These are phyloP conservation scores for Emydocephalus ijimae DNA, from an alignment of 2,113 vertebrate genomes.

Conservation along the genomic window DNA sequence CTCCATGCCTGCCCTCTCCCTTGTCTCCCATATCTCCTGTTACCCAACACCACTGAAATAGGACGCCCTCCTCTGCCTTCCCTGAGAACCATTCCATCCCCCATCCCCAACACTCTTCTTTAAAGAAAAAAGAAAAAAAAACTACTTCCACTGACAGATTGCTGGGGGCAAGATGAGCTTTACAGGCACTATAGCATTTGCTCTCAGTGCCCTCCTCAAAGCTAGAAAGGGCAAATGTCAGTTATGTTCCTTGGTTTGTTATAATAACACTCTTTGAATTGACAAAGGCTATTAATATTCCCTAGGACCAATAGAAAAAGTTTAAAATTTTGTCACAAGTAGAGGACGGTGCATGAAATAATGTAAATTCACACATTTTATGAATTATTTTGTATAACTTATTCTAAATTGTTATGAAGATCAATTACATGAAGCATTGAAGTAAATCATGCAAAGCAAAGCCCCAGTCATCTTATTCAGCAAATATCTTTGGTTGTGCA, in stretches of 20 bases:
- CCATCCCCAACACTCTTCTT: no score
- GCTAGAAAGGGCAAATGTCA: not conserved
- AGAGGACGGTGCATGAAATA: not conserved
- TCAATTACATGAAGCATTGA: not conserved
- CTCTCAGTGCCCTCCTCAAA: not conserved
- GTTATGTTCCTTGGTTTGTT: not conserved
- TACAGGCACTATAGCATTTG: no score
- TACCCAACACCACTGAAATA: no score
- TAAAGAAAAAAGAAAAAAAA: no score
- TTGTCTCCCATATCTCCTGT: no score
- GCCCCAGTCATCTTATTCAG: not conserved
- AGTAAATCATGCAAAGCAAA: not conserved
- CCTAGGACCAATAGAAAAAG: not conserved
- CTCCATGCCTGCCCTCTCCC: no score
- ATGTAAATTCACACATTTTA: not conserved
- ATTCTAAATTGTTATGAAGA: not conserved
- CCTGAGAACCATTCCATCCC: no score
- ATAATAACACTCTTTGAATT: not conserved
- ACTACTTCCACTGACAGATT: no score
- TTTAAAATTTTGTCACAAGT: not conserved
- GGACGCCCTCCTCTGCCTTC: no score
- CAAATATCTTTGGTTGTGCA: not conserved
- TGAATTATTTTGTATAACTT: not conserved
- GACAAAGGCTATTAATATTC: not conserved
- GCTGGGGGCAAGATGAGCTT: no score